Evolutionary conservation across 2,113 vertebrate genomes (phyloP).

Genomic region (Aegithalos caudatus): DNA sequence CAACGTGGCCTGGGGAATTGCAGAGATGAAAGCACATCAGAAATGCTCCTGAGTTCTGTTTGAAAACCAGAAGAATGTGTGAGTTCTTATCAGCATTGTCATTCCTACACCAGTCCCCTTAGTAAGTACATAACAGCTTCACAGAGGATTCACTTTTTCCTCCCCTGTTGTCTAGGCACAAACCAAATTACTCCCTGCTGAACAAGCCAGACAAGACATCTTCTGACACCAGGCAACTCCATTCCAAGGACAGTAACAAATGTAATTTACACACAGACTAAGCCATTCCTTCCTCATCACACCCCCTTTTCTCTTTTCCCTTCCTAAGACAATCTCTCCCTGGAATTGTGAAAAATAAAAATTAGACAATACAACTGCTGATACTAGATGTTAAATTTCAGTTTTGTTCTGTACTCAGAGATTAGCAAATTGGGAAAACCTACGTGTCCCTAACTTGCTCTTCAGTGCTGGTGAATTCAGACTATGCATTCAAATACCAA

Average conservation of each 20-base stretch:
- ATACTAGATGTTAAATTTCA: not conserved
- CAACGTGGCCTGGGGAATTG: not conserved
- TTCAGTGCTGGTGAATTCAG: not conserved
- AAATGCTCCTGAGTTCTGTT: not conserved
- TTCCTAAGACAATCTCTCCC: not conserved
- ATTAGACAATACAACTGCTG: not conserved
- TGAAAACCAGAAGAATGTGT: not conserved
- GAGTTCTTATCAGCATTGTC: not conserved
- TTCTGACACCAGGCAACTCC: not conserved
- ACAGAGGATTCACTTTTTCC: not conserved
- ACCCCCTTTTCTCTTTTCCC: not conserved
- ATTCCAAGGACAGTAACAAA: not conserved
- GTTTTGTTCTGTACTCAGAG: not conserved
- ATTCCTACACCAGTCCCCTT: not conserved
- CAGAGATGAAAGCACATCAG: not conserved
- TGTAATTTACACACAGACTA: not conserved
- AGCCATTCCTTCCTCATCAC: not conserved
- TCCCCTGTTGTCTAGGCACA: not conserved
- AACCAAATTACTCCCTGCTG: not conserved
- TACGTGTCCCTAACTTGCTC: not conserved
- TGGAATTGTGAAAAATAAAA: not conserved
- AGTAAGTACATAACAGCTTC: not conserved
- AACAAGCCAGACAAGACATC: not conserved
- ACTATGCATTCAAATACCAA: not conserved
- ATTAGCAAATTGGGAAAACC: constrained; percentile 3